These are phyloP conservation scores for Andrena chrysosceles DNA, from an alignment of 2,888 invertebrate species.

Conservation along the genomic window DNA sequence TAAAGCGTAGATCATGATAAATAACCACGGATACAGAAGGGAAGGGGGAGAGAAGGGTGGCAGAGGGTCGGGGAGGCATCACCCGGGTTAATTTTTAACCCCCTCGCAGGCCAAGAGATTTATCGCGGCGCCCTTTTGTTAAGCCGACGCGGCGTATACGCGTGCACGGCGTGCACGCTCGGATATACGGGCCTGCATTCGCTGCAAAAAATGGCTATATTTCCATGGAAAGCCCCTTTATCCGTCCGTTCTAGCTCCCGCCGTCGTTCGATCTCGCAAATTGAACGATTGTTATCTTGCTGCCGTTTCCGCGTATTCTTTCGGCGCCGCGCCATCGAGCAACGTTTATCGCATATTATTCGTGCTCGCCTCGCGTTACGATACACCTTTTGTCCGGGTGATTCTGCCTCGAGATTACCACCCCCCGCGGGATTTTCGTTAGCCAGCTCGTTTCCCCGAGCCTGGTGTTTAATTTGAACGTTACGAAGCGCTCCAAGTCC, in stretches of 20 bases:
- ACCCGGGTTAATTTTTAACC: conserved; percentile 78
- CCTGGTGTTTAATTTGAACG: too few species aligned
- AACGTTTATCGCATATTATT: conserved; percentile 23
- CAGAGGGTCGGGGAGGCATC: conserved; percentile 47
- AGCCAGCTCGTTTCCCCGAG: background rate
- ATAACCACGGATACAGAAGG: conserved; percentile 48
- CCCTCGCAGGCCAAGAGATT: conserved; percentile 74
- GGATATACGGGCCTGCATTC: conserved; percentile 4
- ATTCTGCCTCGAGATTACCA: background rate
- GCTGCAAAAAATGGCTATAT: conserved; percentile 45
- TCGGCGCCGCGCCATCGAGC: background rate
- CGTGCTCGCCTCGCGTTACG: background rate
- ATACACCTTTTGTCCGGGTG: background rate
- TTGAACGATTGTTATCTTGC: conserved; percentile 63
- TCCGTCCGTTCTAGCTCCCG: conserved; percentile 31
- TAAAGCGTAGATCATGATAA: conserved; percentile 70
- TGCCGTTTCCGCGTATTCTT: conserved; percentile 13
- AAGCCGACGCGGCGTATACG: conserved; percentile 65
- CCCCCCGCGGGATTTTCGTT: background rate
- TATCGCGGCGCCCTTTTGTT: conserved; percentile 76
- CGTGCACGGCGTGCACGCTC: conserved; percentile 18
- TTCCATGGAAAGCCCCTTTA: conserved; percentile 50
- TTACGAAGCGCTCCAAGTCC: too few species aligned
- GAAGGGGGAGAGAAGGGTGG: background rate
- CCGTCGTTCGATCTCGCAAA: conserved; percentile 59